phyloP scores from a whole-genome alignment of 2,888 invertebrate genomes.

The Hyles lineata region DNA sequence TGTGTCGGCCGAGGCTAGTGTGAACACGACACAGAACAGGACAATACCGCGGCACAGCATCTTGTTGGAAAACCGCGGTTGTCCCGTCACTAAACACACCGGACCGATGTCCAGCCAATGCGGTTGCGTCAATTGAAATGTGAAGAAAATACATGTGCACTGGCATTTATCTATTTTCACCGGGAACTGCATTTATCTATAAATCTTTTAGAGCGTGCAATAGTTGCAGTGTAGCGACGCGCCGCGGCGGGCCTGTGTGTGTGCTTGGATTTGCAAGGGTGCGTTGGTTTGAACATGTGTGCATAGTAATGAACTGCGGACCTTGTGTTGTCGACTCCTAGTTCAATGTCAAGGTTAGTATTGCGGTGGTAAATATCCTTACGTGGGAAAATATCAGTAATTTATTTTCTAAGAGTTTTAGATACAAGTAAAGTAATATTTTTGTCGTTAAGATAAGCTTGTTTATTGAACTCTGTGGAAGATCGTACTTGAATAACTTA shows the following conservation, averaged over 20 bases:
- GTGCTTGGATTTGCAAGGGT: constrained; percentile 33
- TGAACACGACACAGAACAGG: constrained; percentile 72
- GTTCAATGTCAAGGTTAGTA: constrained; percentile 34
- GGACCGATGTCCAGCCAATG: constrained; percentile 71
- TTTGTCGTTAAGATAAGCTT: no score
- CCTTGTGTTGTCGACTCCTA: constrained; percentile 39
- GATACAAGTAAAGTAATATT: no score
- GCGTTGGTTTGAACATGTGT: constrained; percentile 45
- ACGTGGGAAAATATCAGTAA: no score
- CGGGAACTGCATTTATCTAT: constrained; percentile 85
- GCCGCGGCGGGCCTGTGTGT: constrained; percentile 78
- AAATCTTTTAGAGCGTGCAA: constrained; percentile 86
- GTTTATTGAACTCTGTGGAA: no score
- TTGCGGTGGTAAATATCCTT: constrained; percentile 37
- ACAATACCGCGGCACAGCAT: constrained; percentile 78
- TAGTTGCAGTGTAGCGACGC: constrained; percentile 81
- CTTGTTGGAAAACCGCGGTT: constrained; percentile 63
- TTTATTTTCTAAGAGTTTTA: not conserved
- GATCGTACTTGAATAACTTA: no score
- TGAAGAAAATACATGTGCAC: constrained; percentile 79
- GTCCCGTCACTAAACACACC: constrained; percentile 52
- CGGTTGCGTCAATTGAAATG: constrained; percentile 81
- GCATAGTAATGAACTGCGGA: constrained; percentile 41
- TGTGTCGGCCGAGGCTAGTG: constrained; percentile 68
- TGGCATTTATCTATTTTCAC: constrained; percentile 85